These are phyloP conservation scores for Thyatira batis DNA, from an alignment of 2,888 invertebrate species.

Conservation along the genomic window DNA sequence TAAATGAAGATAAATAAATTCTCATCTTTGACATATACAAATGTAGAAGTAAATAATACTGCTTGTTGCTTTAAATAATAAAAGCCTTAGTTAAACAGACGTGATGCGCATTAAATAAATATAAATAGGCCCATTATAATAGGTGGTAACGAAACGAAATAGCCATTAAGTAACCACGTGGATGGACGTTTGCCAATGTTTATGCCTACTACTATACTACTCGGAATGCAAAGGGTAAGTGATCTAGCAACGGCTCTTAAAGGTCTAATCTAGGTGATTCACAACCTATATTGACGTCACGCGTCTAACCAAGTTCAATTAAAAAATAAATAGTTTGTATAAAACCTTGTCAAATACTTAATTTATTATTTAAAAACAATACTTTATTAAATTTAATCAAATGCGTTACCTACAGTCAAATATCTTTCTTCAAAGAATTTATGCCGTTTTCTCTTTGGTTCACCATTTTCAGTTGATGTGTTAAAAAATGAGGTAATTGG, in stretches of 20 bases:
- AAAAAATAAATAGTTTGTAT: no score
- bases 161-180: background rate
- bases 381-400: constrained; percentile 51
- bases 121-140: background rate
- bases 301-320: no score
- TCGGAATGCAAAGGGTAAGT: background rate
- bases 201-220: background rate
- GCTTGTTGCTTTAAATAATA: background rate
- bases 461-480: constrained; percentile 52
- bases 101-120: background rate
- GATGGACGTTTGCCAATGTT: background rate
- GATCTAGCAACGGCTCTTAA: background rate
- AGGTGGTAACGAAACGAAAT: background rate
- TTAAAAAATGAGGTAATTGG: constrained; percentile 85
- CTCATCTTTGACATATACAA: constrained; percentile 15
- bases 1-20: constrained; percentile 34
- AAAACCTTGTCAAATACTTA: constrained; percentile 10
- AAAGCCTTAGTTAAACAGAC: background rate
- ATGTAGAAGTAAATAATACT: constrained; percentile 8
- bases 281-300: no score
- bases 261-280: no score
- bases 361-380: constrained; percentile 20
- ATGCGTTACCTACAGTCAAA: constrained; percentile 78
- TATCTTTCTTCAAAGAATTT: constrained; percentile 86
- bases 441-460: constrained; percentile 78